Conservation (phyloP, 2,888 invertebrate species). For the Pristionchus mayeri region DNA sequence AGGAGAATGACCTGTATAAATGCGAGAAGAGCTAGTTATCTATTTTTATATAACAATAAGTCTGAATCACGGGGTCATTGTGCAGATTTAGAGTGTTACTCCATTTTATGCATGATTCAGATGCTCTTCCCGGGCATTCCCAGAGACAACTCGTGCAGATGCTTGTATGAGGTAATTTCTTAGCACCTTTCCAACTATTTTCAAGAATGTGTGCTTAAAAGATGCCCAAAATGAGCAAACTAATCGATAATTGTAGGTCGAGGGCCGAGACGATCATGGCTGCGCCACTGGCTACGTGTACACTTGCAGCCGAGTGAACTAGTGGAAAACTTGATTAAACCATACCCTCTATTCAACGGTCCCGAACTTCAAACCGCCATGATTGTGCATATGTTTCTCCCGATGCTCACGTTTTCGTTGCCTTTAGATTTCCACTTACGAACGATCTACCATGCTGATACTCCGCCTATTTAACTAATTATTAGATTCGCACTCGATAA, state of each 20-base stretch:
- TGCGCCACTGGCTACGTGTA: slow-evolving; percentile 50
- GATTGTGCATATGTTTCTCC: slow-evolving; percentile 15
- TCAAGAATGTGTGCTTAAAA: too few relatives aligned
- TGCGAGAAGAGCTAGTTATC: not conserved
- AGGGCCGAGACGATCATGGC: slow-evolving; percentile 35
- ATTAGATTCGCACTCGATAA: not conserved
- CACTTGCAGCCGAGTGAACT: slow-evolving; percentile 36
- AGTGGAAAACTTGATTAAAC: not conserved
- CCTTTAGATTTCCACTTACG: not conserved
- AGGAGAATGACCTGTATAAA: not conserved
- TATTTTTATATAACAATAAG: not conserved
- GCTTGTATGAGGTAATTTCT: slow-evolving; percentile 44
- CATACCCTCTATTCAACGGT: too few relatives aligned
- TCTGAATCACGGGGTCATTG: too few relatives aligned
- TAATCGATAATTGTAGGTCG: slow-evolving; percentile 33
- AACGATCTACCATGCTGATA: slow-evolving; percentile 14
- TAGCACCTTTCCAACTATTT: not conserved
- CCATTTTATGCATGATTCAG: not conserved
- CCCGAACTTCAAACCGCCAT: not conserved
- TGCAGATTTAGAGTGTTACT: too few relatives aligned
- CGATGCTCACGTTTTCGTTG: not conserved
- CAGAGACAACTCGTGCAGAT: slow-evolving; percentile 31
- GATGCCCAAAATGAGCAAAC: not conserved
- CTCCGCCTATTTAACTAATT: not conserved
- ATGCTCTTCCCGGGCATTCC: slow-evolving; percentile 48